These are phyloP conservation scores for Drosophila buzzatii DNA, from an alignment of 2,888 invertebrate species.

Conservation along the genomic window DNA sequence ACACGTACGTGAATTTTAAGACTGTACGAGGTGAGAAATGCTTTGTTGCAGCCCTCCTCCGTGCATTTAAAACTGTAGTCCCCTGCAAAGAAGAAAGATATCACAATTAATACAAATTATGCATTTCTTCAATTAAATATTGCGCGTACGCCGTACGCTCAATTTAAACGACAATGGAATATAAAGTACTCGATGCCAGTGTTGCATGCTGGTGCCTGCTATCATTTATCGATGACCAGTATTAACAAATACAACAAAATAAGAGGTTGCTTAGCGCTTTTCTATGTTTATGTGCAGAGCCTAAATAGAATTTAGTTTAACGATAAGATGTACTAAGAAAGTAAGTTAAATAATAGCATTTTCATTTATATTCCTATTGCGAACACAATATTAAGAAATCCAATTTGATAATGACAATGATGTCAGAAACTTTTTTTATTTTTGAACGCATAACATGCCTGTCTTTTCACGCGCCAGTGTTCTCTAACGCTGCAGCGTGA, in stretches of 20 bases:
- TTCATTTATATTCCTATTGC: not conserved
- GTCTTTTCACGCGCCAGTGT: conserved; percentile 19
- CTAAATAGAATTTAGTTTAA: not conserved
- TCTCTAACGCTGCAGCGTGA: conserved; percentile 16
- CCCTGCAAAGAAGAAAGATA: conserved; percentile 87
- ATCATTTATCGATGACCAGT: not conserved
- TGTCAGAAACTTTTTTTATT: not conserved
- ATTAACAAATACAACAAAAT: not conserved
- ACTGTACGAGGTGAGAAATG: conserved; percentile 97
- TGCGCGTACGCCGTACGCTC: not conserved
- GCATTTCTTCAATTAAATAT: not conserved
- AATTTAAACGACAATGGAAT: conserved; percentile 1
- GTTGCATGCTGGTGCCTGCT: not conserved
- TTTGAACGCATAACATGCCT: conserved; percentile 16
- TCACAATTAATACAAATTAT: not conserved
- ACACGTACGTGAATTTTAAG: conserved; percentile 97
- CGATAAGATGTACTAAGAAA: not conserved
- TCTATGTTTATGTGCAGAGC: not conserved
- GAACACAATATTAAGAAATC: too few species aligned
- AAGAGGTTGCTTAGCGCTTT: not conserved
- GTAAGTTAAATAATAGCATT: not conserved
- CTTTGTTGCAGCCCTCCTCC: conserved; percentile 94
- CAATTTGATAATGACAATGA: not conserved
- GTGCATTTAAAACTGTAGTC: conserved; percentile 97
- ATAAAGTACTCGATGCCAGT: conserved; percentile 23